These are phyloP conservation scores for Morelia viridis DNA, from an alignment of 2,797 vertebrate genomes.

Conservation along the genomic window DNA sequence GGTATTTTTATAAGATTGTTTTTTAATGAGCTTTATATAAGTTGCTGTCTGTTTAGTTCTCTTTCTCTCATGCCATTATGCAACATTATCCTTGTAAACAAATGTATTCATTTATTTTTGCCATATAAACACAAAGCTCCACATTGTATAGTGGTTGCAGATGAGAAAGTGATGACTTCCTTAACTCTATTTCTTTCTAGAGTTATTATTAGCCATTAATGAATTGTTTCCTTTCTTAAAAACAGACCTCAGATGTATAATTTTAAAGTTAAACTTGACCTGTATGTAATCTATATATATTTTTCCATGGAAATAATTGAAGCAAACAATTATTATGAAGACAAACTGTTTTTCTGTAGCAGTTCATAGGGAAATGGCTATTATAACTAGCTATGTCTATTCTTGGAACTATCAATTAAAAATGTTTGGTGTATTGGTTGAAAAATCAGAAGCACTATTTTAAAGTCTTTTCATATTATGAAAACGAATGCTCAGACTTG, in stretches of 20 bases:
- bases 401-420: constrained; percentile 10
- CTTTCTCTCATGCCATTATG: constrained; percentile 42
- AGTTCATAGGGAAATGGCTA: constrained; percentile 6
- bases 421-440: constrained; percentile 14
- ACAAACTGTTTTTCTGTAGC: constrained; percentile 30
- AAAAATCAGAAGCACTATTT: not conserved
- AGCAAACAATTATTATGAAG: constrained; percentile 44
- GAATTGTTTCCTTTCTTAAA: constrained; percentile 47
- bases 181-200: constrained; percentile 40
- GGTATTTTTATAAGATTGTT: constrained; percentile 55
- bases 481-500: not conserved
- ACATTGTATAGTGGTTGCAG: constrained; percentile 62
- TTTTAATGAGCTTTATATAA: constrained; percentile 45
- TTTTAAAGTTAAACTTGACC: constrained; percentile 45
- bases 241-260: constrained; percentile 56
- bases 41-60: constrained; percentile 48
- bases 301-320: constrained; percentile 48
- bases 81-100: constrained; percentile 49
- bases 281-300: constrained; percentile 63
- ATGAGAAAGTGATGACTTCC: constrained; percentile 55
- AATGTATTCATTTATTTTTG: constrained; percentile 65
- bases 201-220: constrained; percentile 50
- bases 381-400: not conserved
- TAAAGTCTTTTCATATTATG: constrained; percentile 10
- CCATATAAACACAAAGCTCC: constrained; percentile 57